Base-by-base conservation (phyloP, 35 echinoderm and acorn worm species). In the Strongylocentrotus purpuratus region DNA sequence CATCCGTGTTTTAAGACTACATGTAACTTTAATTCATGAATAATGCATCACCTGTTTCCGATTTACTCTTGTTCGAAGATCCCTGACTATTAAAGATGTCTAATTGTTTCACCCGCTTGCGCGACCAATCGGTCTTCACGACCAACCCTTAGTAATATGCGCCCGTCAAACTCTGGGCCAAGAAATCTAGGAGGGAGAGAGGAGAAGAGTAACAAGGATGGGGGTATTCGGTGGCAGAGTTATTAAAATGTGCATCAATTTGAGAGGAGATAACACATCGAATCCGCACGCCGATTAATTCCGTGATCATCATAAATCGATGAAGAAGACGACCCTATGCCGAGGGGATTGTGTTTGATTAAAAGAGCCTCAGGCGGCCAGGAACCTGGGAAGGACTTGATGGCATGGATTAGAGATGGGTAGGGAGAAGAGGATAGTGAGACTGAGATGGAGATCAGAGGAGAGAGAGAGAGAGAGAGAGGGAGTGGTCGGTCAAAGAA, bases 251-350 rank as follows among this genome's bases (percentile, higher is more conserved):
- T 92, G 91, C 91, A 92, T 92, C 47, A 92, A 92, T 92, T 92
- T 55, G 91, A 33, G n/a, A 46, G 45, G n/a, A 46, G 91, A 46
- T 92, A 31, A 55, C 91, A 92, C 91, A 92, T 92, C 91, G 47
- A 92, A 92, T 92, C 91, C 91, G 41, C 91, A 46, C 91, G 91
- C 41, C 47, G 91, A 92, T 92, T 92, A 92, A 92, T 92, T 92
- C 91, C 47, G 91, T 92, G 47, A 92, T 92, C 91, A 92, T 92
- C 91, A 92, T 92, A 92, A 92, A 92, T 92, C 91, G 91, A 92
- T 92, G 48, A 31, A 55, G 46, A 31, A 46, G 91, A 46, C 91
- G 91, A 92, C 91, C 91, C 91, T 31, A 14, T 55, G 91, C 91
- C 91, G 91, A 31, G 91, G 47, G 91, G 91, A 55, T 55, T 55